Evolutionary conservation across 2,888 invertebrate species (phyloP).

Genomic region (Trilocha varians): DNA sequence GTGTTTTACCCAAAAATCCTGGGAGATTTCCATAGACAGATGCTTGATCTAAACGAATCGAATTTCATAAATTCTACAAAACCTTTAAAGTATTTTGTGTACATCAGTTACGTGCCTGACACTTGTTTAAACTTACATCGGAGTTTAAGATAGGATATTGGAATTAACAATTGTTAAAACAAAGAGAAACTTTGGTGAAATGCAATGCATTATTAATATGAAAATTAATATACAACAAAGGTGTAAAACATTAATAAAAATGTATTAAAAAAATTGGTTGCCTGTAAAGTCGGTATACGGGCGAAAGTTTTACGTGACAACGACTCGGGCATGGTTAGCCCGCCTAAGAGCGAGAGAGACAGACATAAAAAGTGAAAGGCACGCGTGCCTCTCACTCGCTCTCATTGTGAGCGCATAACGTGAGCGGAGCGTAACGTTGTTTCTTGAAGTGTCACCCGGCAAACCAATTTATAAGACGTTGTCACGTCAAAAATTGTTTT

Average conservation of each 20-base stretch:
- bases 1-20: conserved; percentile 65
- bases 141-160: background rate
- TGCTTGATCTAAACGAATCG: conserved; percentile 31
- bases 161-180: conserved; percentile 1
- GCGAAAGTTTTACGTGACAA: too few relatives aligned
- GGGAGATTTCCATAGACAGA: conserved; percentile 68
- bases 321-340: too few relatives aligned
- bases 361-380: too few relatives aligned
- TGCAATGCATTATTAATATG: background rate
- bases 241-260: background rate
- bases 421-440: too few relatives aligned
- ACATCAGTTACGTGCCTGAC: background rate
- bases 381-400: too few relatives aligned
- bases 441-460: too few relatives aligned
- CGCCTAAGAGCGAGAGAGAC: too few relatives aligned
- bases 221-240: background rate
- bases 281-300: too few relatives aligned
- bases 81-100: background rate
- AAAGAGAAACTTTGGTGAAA: background rate
- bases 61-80: background rate
- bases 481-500: too few relatives aligned
- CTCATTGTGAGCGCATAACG: too few relatives aligned
- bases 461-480: too few relatives aligned
- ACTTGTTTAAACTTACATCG: conserved; percentile 3
- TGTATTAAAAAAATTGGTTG: too few relatives aligned